A percentile compares a stretch with the other conserved stretches of the same genome.
phyloP scores from a whole-genome alignment of 2,797 vertebrate genomes.

The Rhynchonycteris naso region DNA sequence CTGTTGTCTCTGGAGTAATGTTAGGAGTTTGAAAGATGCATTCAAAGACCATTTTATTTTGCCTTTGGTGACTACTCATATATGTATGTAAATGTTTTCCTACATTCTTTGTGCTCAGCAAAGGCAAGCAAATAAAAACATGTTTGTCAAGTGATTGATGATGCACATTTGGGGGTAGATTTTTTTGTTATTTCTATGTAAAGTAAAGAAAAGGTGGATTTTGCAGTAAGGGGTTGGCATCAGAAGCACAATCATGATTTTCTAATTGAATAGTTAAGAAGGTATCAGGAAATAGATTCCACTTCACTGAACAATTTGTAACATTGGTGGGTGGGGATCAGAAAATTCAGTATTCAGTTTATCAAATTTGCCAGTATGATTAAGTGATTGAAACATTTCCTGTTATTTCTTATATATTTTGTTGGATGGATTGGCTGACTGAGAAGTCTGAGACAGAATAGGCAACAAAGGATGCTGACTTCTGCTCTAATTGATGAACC shows the following conservation, averaged over 20 bases:
- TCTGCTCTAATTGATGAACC: slow-evolving; percentile 14
- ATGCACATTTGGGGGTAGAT: slow-evolving; percentile 50
- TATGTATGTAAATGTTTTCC: slow-evolving; percentile 33
- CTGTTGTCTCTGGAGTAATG: slow-evolving; percentile 53
- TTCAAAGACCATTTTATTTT: slow-evolving; percentile 62
- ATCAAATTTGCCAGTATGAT: slow-evolving; percentile 46
- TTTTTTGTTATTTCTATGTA: slow-evolving; percentile 49
- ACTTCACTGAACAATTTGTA: slow-evolving; percentile 40
- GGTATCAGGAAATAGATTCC: slow-evolving; percentile 51
- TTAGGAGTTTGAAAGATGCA: slow-evolving; percentile 57
- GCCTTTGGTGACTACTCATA: slow-evolving; percentile 31
- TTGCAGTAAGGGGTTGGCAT: slow-evolving; percentile 54
- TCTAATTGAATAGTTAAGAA: slow-evolving; percentile 74
- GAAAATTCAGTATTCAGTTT: slow-evolving; percentile 60
- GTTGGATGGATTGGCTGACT: neutral
- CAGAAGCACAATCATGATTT: slow-evolving; percentile 75
- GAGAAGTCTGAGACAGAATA: slow-evolving; percentile 40
- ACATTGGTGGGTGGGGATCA: slow-evolving; percentile 52
- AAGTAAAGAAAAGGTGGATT: slow-evolving; percentile 24
- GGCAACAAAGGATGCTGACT: slow-evolving; percentile 29
- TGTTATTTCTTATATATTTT: slow-evolving; percentile 54
- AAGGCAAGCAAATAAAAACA: slow-evolving; percentile 57
- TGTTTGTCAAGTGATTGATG: slow-evolving; percentile 59
- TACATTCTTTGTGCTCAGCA: slow-evolving; percentile 54
- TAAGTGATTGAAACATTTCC: slow-evolving; percentile 51